A percentile compares a stretch with the other conserved stretches of the same genome.
Evolutionary conservation across 2,113 vertebrate species (phyloP).

Genomic region (Pao palembangensis): DNA sequence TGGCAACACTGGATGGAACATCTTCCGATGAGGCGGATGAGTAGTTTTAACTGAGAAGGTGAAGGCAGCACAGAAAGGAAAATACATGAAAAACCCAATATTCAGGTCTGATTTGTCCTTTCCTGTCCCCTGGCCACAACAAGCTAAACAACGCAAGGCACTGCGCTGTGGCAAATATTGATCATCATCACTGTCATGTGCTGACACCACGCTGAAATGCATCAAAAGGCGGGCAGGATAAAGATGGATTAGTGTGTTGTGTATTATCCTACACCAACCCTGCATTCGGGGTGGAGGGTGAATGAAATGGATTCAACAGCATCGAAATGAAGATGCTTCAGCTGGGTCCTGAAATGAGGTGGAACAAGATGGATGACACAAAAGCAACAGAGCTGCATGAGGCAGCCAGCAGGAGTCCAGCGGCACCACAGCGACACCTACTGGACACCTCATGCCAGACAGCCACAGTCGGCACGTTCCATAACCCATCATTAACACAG

Average conservation of each 20-base stretch:
- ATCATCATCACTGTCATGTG: not conserved
- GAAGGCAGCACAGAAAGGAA: conserved; percentile 3
- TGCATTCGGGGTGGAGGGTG: conserved; percentile 7
- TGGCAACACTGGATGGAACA: conserved; percentile 19
- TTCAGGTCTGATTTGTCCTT: not conserved
- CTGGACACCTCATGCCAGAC: conserved; percentile 43
- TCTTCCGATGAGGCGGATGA: conserved; percentile 41
- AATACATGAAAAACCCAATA: not conserved
- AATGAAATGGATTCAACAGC: conserved; percentile 2
- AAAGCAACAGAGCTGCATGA: conserved; percentile 27
- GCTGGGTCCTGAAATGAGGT: conserved; percentile 24
- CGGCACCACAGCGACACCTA: conserved; percentile 66
- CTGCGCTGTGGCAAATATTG: not conserved
- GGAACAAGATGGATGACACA: conserved; percentile 63
- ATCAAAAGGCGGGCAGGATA: not conserved
- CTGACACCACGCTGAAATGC: not conserved
- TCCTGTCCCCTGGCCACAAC: not conserved
- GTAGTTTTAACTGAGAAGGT: conserved; percentile 32
- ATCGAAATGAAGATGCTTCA: conserved; percentile 11
- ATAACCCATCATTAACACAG: not conserved
- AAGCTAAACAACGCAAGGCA: not conserved
- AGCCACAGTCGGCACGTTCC: not conserved
- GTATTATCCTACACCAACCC: not conserved
- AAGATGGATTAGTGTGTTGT: conserved; percentile 1
- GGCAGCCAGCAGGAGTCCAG: conserved; percentile 32